phyloP scores from a whole-genome alignment of 2,888 invertebrate genomes.

The Lasioglossum zephyrum region DNA sequence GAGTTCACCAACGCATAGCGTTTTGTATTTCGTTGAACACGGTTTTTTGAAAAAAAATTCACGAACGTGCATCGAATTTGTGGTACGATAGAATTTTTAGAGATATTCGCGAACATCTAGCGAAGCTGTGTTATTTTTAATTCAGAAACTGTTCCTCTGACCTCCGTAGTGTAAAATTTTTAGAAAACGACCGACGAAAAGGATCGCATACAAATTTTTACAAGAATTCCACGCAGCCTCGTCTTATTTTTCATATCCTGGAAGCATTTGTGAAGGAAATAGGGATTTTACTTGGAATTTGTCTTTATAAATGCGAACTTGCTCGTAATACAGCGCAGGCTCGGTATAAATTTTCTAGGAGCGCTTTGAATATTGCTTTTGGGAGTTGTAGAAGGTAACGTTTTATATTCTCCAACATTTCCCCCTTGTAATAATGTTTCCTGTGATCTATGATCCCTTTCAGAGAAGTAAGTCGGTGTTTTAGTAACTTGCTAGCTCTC shows the following conservation, averaged over 20 bases:
- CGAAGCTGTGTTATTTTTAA: not conserved
- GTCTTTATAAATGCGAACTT: not conserved
- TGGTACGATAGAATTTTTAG: not conserved
- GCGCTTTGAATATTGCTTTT: constrained; percentile 9
- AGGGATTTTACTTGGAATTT: not conserved
- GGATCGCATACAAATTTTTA: not conserved
- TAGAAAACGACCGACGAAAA: not conserved
- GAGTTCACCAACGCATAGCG: too few species aligned
- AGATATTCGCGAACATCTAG: not conserved
- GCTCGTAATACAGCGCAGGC: not conserved
- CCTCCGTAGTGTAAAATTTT: not conserved
- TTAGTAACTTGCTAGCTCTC: not conserved
- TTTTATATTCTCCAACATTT: not conserved
- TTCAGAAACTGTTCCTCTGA: not conserved
- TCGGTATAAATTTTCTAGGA: not conserved
- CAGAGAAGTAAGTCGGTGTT: not conserved
- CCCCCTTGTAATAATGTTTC: not conserved
- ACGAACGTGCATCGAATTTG: not conserved
- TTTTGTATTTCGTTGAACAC: too few species aligned
- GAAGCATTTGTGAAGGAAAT: not conserved
- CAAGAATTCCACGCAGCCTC: not conserved
- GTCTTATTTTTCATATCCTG: not conserved
- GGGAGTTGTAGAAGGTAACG: constrained; percentile 2
- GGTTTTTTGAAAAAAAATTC: not conserved
- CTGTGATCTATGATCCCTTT: not conserved